These are phyloP conservation scores for Lamprologus lemairii DNA, from an alignment of 2,113 vertebrate species.

Conservation along the genomic window DNA sequence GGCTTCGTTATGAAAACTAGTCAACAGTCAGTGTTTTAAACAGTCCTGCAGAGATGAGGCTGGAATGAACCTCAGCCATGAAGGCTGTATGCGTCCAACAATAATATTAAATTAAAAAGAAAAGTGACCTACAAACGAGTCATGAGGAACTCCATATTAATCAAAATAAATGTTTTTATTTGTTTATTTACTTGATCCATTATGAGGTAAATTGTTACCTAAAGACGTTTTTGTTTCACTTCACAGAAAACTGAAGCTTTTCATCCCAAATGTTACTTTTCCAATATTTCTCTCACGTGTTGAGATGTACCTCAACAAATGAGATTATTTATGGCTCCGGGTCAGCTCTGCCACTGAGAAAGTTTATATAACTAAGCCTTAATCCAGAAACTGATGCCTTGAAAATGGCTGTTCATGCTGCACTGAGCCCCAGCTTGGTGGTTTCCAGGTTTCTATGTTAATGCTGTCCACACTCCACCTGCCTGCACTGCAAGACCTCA, in stretches of 20 bases:
- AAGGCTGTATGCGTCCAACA: background rate
- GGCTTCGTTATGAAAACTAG: background rate
- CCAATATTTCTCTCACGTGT: background rate
- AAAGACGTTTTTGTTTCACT: background rate
- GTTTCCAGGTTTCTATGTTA: background rate
- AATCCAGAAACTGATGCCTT: background rate
- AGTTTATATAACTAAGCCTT: background rate
- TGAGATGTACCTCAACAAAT: background rate
- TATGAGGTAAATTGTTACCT: background rate
- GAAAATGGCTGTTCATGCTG: background rate
- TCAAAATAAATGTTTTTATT: background rate
- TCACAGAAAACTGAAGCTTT: background rate
- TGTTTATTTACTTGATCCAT: background rate
- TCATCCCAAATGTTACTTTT: background rate
- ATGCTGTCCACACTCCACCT: background rate
- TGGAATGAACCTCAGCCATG: background rate
- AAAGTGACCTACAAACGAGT: background rate
- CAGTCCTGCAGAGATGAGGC: background rate
- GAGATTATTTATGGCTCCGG: background rate
- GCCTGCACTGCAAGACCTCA: background rate
- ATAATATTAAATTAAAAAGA: background rate
- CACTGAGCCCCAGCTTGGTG: background rate
- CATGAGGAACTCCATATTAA: background rate
- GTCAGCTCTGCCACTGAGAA: background rate
- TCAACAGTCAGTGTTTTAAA: background rate